phyloP scores from a whole-genome alignment of 2,888 invertebrate species.

The Hirtodrosophila alboralis region DNA sequence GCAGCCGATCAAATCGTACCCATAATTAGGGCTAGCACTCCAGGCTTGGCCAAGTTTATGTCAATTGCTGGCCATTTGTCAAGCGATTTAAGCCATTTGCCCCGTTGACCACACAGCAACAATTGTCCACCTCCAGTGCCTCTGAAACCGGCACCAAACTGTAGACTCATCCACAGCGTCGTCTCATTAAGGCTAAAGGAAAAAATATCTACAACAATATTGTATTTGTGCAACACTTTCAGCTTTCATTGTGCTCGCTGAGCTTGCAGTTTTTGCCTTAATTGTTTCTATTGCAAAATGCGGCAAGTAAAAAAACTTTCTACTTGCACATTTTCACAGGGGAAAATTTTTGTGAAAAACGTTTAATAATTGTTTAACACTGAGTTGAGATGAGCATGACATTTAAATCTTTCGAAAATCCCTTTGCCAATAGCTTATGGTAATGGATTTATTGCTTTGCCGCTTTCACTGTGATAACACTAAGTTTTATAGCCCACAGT shows the following conservation, averaged over 20 bases:
- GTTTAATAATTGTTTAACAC: slow-evolving; percentile 31
- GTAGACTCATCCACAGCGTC: slow-evolving; percentile 28
- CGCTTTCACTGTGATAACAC: slow-evolving; percentile 26
- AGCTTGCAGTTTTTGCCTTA: slow-evolving; percentile 64
- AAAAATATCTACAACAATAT: slow-evolving; percentile 3
- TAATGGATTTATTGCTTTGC: slow-evolving; percentile 8
- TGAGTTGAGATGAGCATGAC: slow-evolving; percentile 21
- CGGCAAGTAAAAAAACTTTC: slow-evolving; percentile 62
- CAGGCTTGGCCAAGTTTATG: slow-evolving; percentile 46
- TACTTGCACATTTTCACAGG: slow-evolving; percentile 57
- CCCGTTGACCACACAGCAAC: slow-evolving; percentile 47
- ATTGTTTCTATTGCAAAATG: slow-evolving; percentile 43
- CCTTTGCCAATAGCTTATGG: slow-evolving; percentile 24
- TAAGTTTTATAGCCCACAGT: slow-evolving; percentile 4
- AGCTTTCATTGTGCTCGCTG: slow-evolving; percentile 47
- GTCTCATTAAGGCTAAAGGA: slow-evolving; percentile 50
- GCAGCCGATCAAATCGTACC: slow-evolving; percentile 33
- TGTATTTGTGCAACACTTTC: slow-evolving; percentile 1
- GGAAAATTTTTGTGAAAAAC: slow-evolving; percentile 38
- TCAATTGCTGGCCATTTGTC: slow-evolving; percentile 57
- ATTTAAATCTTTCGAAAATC: slow-evolving; percentile 9
- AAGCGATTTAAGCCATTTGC: slow-evolving; percentile 48
- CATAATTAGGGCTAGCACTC: slow-evolving; percentile 50
- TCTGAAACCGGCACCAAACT: slow-evolving; percentile 35
- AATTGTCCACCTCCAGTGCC: slow-evolving; percentile 25